Evolutionary conservation across 2,797 vertebrate genomes (phyloP).

Genomic region (Intellagama lesueurii): DNA sequence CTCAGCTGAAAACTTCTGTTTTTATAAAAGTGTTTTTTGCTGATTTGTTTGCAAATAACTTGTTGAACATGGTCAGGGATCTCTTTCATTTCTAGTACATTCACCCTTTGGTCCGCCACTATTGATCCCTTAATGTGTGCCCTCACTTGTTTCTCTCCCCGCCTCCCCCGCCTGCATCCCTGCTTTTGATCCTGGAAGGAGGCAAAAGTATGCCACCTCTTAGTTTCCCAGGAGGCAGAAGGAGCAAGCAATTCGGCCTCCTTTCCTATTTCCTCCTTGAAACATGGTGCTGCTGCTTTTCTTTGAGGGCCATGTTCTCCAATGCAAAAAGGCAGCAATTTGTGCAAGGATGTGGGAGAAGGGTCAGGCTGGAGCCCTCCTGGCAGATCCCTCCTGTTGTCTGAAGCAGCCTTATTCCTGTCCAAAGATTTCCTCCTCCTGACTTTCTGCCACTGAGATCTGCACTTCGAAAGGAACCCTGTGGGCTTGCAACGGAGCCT

Average conservation of each 20-base stretch:
- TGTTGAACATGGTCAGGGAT: neutral
- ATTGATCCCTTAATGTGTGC: neutral
- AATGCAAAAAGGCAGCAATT: neutral
- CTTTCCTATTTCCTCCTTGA: neutral
- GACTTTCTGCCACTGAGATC: no score
- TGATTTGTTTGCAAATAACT: neutral
- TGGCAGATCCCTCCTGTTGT: neutral
- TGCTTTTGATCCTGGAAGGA: neutral
- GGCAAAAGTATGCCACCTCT: neutral
- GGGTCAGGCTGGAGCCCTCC: no score
- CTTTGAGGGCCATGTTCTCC: neutral
- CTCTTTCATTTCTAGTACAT: neutral
- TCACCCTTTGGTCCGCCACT: neutral
- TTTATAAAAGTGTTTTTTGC: neutral
- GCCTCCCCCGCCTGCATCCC: neutral
- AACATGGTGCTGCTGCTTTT: neutral
- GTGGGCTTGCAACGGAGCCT: neutral
- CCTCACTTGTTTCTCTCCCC: neutral
- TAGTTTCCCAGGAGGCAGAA: neutral
- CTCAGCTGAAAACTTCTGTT: neutral
- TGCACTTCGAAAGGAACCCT: neutral
- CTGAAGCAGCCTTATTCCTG: neutral
- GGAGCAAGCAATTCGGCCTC: neutral
- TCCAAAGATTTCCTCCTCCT: neutral
- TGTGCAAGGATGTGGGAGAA: neutral